Conservation (phyloP, 2,888 invertebrate genomes). For the Calameuta pallipes region DNA sequence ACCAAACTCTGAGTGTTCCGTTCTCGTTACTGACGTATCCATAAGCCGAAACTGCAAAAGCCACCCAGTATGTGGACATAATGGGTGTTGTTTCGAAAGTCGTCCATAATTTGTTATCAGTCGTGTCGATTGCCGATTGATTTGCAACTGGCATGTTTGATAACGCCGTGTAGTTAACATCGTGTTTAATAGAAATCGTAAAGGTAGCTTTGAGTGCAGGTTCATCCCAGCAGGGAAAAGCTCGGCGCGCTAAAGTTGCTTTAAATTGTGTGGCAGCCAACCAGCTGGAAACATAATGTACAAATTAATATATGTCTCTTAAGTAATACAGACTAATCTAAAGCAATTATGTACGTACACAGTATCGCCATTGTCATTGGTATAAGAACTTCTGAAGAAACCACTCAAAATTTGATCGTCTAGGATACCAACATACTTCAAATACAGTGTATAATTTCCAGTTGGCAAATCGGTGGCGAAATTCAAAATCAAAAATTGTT, state of each 20-base stretch:
- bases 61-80: constrained; percentile 96
- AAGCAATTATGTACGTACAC: constrained; percentile 39
- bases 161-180: constrained; percentile 29
- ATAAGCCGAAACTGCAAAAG: constrained; percentile 94
- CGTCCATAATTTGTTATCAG: constrained; percentile 31
- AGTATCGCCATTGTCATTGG: constrained; percentile 62
- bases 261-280: constrained; percentile 79
- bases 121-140: constrained; percentile 6
- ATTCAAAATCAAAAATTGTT: constrained; percentile 45
- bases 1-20: constrained; percentile 74
- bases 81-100: constrained; percentile 85
- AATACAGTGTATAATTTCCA: constrained; percentile 70
- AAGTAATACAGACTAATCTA: too few relatives aligned
- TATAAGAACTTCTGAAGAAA: constrained; percentile 77
- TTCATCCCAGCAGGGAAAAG: constrained; percentile 74
- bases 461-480: constrained; percentile 38
- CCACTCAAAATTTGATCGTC: constrained; percentile 71
- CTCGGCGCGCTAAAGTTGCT: constrained; percentile 63
- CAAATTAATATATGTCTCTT: too few relatives aligned
- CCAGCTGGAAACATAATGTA: constrained; percentile 65
- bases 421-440: constrained; percentile 72
- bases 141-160: constrained; percentile 52
- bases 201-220: constrained; percentile 71
- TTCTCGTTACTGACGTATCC: constrained; percentile 86
- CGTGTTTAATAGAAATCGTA: constrained; percentile 28